Evolutionary conservation across 2,113 vertebrate genomes (phyloP), one percentile per base, ranked within the genome.

Genomic region (Psilopsiagon aymara): DNA sequence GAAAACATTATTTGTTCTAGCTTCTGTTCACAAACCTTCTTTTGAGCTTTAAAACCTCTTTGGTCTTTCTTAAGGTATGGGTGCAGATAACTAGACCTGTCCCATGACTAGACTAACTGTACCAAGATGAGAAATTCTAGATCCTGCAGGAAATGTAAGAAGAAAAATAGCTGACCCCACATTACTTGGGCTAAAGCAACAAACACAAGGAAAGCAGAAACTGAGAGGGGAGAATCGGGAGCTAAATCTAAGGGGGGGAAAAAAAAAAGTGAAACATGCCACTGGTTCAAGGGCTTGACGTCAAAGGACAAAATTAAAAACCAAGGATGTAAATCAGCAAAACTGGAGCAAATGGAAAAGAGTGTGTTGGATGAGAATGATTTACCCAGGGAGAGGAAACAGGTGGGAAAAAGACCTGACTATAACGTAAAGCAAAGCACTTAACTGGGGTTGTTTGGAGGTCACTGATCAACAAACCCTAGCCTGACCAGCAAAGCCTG

Each of bases 371-470:
- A 46, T 28, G 7, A 53, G 4, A 86, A 44, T 35, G 76, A 25
- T 39, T 49, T 47, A 35, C 44, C 13, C 27, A 52, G n/a, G 9
- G 80, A 28, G 10, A 71, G 10, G 13, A 82, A 86, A 88, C 0
- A 11, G 0, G 2, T 2, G 5, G 6, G 18, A 64, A 4, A n/a
- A 51, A 52, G 46, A 0, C 0, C 2, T 43, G 27, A 43, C 13
- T 43, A 15, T 7, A 51, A 55, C 5, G 1, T 20, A 33, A 70
- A 79, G 3, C 37, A 59, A 76, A 80, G 11, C 10, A 20, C n/a
- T 3, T n/a, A 41, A 82, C 1, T 59, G 3, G 11, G 4, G 4
- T 16, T 74, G 9, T 57, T 67, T 67, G 6, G 60, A 79, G 2
- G 15, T 39, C 33, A 41, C 28, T 74, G 28, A 29, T 9, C 2